These are phyloP conservation scores for Latheticus oryzae DNA, from an alignment of 2,888 invertebrate genomes.

Conservation along the genomic window DNA sequence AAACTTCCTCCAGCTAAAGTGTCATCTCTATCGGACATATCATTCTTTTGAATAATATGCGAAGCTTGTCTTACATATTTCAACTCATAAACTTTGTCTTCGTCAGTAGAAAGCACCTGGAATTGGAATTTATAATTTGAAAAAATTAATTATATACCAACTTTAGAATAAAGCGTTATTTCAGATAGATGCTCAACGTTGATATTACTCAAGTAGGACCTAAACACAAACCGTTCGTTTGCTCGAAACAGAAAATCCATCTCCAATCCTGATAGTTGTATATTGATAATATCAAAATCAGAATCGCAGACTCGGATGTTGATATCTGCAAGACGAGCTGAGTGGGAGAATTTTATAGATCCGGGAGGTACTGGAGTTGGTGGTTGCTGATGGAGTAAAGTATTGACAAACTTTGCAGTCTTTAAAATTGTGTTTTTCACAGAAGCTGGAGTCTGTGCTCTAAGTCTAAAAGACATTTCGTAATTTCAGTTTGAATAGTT, in stretches of 20 bases:
- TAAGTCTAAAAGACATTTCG: constrained; percentile 44
- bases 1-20: constrained; percentile 78
- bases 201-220: constrained; percentile 75
- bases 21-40: constrained; percentile 66
- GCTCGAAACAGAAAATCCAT: constrained; percentile 82
- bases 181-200: constrained; percentile 79
- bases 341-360: constrained; percentile 80
- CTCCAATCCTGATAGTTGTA: constrained; percentile 76
- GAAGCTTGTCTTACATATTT: constrained; percentile 81
- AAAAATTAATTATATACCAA: constrained; percentile 10
- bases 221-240: constrained; percentile 80
- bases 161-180: constrained; percentile 79
- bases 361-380: constrained; percentile 82
- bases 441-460: constrained; percentile 54
- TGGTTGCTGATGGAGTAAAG: constrained; percentile 51
- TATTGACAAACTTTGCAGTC: constrained; percentile 36
- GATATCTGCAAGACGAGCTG: constrained; percentile 73
- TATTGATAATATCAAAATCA: constrained; percentile 76
- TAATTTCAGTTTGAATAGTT: constrained; percentile 1
- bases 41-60: constrained; percentile 67
- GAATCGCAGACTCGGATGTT: constrained; percentile 76
- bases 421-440: constrained; percentile 54
- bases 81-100: constrained; percentile 82
- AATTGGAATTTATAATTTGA: constrained; percentile 4
- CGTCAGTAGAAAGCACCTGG: constrained; percentile 80